These are phyloP conservation scores for Aeoliscus strigatus DNA, from an alignment of 2,797 vertebrate species.

Conservation along the genomic window DNA sequence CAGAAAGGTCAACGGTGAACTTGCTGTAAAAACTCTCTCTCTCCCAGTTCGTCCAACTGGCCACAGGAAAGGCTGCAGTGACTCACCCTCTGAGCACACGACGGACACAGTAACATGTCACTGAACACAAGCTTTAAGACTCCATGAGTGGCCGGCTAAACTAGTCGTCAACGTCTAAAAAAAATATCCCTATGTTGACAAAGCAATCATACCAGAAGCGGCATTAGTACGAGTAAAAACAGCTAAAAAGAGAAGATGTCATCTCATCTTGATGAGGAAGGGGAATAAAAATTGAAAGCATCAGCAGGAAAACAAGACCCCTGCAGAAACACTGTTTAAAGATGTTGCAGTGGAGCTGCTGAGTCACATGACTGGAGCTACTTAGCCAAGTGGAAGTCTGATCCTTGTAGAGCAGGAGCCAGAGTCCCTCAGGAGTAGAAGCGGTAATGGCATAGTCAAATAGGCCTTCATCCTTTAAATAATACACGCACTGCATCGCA, in stretches of 20 bases:
- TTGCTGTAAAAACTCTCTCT: no score
- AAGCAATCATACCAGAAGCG: slow-evolving; percentile 1
- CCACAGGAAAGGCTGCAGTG: slow-evolving; percentile 60
- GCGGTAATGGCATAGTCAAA: slow-evolving; percentile 58
- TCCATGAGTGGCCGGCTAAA: no score
- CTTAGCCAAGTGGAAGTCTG: slow-evolving; percentile 65
- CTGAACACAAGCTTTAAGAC: slow-evolving; percentile 6
- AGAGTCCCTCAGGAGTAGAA: slow-evolving; percentile 48
- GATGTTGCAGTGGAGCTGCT: slow-evolving; percentile 44
- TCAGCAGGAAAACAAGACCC: slow-evolving; percentile 17
- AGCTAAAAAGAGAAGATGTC: slow-evolving; percentile 7
- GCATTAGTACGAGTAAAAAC: neutral
- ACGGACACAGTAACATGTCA: no score
- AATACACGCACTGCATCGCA: slow-evolving; percentile 42
- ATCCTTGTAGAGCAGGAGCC: slow-evolving; percentile 47
- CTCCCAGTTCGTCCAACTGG: no score
- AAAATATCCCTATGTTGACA: slow-evolving; percentile 8
- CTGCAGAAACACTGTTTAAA: slow-evolving; percentile 40
- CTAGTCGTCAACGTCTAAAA: no score
- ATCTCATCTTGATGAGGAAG: slow-evolving; percentile 4
- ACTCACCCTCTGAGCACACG: slow-evolving; percentile 41
- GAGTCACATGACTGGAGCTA: slow-evolving; percentile 56
- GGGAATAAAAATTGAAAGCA: slow-evolving; percentile 14
- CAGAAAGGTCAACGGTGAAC: no score
- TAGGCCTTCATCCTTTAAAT: slow-evolving; percentile 48